Percentiles rank a stretch among this genome's conserved stretches.
These are phyloP conservation scores for Platorchestia sp. DNA, from an alignment of 1,140 invertebrate genomes.

Conservation along the genomic window DNA sequence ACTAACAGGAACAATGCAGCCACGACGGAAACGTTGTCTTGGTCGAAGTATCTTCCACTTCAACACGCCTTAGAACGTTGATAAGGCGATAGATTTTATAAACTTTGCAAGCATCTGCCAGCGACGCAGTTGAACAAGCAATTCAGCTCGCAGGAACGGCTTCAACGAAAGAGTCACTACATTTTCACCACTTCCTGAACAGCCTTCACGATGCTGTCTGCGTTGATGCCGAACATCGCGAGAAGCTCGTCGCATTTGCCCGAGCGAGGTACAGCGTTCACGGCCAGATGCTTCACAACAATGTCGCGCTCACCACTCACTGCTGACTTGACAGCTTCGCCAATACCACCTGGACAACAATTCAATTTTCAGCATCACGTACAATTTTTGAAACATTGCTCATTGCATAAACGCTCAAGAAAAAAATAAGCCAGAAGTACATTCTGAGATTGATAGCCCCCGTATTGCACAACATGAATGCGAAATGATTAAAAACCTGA, in stretches of 20 bases:
- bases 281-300: slow-evolving; percentile 86
- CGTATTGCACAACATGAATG: too few relatives aligned
- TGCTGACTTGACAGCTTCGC: slow-evolving; percentile 91
- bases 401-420: too few relatives aligned
- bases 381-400: background rate
- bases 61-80: background rate
- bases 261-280: slow-evolving; percentile 90
- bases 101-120: background rate
- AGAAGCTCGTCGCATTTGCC: slow-evolving; percentile 88
- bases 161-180: slow-evolving; percentile 1
- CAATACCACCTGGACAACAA: slow-evolving; percentile 84
- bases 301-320: slow-evolving; percentile 81
- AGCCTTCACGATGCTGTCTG: slow-evolving; percentile 82
- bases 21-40: background rate
- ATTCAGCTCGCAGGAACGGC: background rate
- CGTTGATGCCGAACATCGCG: slow-evolving; percentile 90
- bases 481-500: too few relatives aligned
- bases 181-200: slow-evolving; percentile 72
- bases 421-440: background rate
- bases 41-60: background rate
- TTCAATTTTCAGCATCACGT: background rate
- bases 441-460: too few relatives aligned
- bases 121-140: background rate
- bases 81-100: background rate
- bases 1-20: background rate